Conservation (phyloP, 1,140 invertebrate genomes). For the Eueides isabella region DNA sequence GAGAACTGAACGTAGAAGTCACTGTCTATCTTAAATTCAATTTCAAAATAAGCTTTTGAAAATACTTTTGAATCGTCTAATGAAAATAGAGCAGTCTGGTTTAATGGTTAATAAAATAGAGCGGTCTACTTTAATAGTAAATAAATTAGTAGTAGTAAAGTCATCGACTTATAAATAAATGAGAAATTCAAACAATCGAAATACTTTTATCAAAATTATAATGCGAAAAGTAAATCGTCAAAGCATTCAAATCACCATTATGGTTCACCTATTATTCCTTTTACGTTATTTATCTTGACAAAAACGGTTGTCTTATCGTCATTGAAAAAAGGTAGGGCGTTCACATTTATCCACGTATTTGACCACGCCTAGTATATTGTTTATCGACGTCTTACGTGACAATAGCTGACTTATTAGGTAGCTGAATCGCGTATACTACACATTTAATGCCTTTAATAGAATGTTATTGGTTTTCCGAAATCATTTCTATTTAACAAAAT, state of each 20-base stretch:
- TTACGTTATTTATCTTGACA: not conserved
- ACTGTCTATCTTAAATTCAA: no score
- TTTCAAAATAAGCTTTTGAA: no score
- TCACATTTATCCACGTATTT: not conserved
- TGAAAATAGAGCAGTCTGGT: no score
- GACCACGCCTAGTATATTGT: constrained; percentile 4
- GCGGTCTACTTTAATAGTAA: no score
- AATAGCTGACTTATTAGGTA: constrained; percentile 7
- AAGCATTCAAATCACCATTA: not conserved
- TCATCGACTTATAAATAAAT: no score
- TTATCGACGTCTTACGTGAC: constrained; percentile 9
- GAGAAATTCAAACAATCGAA: no score
- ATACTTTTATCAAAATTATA: no score
- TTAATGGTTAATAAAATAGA: no score
- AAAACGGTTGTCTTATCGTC: constrained; percentile 1
- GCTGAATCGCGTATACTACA: not conserved
- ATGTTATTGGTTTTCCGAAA: not conserved
- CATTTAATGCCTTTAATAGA: constrained; percentile 1
- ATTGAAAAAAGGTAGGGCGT: constrained; percentile 3
- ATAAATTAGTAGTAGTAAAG: no score
- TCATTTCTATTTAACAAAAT: not conserved
- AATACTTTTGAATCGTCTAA: no score
- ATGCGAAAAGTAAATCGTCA: not conserved
- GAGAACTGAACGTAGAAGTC: no score
- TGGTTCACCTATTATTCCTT: not conserved